Base-by-base conservation (phyloP, 2,888 invertebrate species). In the Eupeodes latifasciatus region DNA sequence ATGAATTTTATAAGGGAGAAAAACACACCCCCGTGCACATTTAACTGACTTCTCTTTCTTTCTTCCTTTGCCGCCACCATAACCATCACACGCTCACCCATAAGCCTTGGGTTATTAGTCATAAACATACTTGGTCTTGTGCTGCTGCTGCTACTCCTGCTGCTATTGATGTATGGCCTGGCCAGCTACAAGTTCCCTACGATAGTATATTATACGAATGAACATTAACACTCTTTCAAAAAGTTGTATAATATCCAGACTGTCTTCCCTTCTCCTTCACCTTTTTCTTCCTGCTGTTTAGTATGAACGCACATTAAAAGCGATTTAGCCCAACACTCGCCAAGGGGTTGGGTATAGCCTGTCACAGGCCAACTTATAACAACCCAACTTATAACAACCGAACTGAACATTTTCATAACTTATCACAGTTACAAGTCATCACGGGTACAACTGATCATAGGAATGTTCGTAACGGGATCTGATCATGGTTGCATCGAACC, bases 191-290 rank as follows among this genome's bases (percentile, higher is more conserved):
- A 71, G 71, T 71, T 57, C 55, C 5, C 74, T 79, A 55, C 76
- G 72, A 62, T 72, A 64, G 83, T 75, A 71, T 71, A 69, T 79
- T 75, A 71, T 71, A 69, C 76, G 67, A 36, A 49, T 67, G 66
- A 67, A 83, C 71, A 87, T 87, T 80, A 83, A 83, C 87, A 87
- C 79, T 82, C 85, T 79, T 82, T 86, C 49, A 86, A 86, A 78
- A 72, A 72, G 59, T 76, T 86, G 62, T 71, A 40, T 40, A 57
- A 55, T 81, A 82, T 79, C 71, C 55, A 27, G 27, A 27, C 47
- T 66, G 57, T 67, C 64, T 51, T 66, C 7, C 6, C 44, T 12
- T 47, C 5, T 11, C 0, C 0, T 16, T 19, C 9, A 19, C 5
- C 55, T 2, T 4, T 10, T 7, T 27, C 19, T 27, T 27, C 57